Evolutionary conservation across 2,888 invertebrate genomes (phyloP).

Genomic region (Brassicogethes aeneus): DNA sequence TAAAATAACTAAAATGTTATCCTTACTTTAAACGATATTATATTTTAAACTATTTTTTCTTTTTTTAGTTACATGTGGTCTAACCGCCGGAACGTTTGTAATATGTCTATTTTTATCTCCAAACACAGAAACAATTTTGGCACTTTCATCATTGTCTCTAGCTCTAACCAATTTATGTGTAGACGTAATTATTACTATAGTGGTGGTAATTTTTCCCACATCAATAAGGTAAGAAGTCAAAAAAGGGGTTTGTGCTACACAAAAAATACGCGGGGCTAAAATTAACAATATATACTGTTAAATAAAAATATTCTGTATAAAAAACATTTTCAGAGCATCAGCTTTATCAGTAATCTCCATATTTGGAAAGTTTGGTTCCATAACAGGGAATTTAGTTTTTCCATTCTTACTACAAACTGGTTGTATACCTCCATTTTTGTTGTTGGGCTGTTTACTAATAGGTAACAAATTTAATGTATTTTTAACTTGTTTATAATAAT

Average conservation of each 20-base stretch:
- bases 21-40: too few species aligned
- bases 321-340: constrained; percentile 50
- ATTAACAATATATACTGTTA: background rate
- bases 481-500: too few species aligned
- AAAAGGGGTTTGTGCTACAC: background rate
- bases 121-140: constrained; percentile 37
- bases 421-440: constrained; percentile 8
- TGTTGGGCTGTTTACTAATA: background rate
- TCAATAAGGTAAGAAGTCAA: constrained; percentile 46
- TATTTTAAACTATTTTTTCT: too few species aligned
- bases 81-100: constrained; percentile 8
- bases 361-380: constrained; percentile 58
- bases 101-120: constrained; percentile 30
- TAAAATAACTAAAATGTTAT: too few species aligned
- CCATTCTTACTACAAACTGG: constrained; percentile 7
- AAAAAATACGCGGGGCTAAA: too few species aligned
- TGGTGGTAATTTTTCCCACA: constrained; percentile 59
- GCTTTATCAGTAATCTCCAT: constrained; percentile 60
- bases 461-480: too few species aligned
- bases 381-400: constrained; percentile 53
- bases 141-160: constrained; percentile 45
- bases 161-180: constrained; percentile 48
- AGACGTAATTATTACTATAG: constrained; percentile 54
- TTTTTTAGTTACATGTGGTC: constrained; percentile 11
- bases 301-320: background rate